Base-by-base conservation (phyloP, 2,113 vertebrate genomes). In the Mobula birostris region DNA sequence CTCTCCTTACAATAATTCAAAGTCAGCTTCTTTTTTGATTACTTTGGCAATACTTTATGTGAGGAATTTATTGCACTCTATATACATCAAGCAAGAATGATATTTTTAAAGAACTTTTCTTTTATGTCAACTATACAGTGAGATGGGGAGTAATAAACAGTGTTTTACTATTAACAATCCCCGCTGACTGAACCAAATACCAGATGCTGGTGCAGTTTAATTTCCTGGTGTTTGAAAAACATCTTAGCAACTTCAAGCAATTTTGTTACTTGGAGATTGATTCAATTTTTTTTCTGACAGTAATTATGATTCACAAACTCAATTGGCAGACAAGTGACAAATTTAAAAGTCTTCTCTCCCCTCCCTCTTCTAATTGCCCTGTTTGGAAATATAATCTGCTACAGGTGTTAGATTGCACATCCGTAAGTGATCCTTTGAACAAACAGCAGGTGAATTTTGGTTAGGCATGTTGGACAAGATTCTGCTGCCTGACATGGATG, bases 21-120 rank as follows among this genome's bases (percentile, higher is more conserved):
- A 68, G 85, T 90, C 85, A 90, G 85, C 61, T 66, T 32, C 72
- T 88, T 32, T 90, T 90, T n/a, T 32, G 85, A 68, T 90, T 66
- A 90, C 61, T 90, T 90, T 90, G 85, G 85, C 85, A 90, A 90
- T 90, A 90, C 6, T 68, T 66, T 66, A 63, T 6, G 85, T 90
- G 29, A 66, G 85, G 85, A 90, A 90, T 90, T 90, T 90, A 66
- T 90, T 90, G 29, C 85, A 68, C 85, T 66, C 85, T 66, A 90
- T 90, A 90, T 66, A 90, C 85, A 90, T 90, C 85, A 90, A 90
- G 61, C 61, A 66, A 90, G 85, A 90, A 90, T 90, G 61, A 68
- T 68, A 36, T 90, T 90, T 90, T 90, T 90, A 90, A 29, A 90
- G 61, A 66, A 90, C 29, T 66, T 68, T n/a, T 90, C 85, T 90